Percentiles rank a stretch among this genome's conserved stretches.
phyloP scores from a whole-genome alignment of 1,140 invertebrate genomes.

The Argopecten irradians region DNA sequence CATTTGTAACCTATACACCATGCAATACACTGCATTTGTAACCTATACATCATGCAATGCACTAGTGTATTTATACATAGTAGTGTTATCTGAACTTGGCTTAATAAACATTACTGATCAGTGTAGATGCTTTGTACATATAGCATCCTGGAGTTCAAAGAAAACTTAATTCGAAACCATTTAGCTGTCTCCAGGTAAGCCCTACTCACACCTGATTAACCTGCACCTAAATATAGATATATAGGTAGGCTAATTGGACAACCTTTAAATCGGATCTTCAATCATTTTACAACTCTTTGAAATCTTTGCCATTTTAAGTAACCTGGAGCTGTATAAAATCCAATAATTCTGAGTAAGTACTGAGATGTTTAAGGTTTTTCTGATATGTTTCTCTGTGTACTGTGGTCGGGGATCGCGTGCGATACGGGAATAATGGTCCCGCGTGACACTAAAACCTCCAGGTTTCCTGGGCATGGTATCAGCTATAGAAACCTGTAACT shows the following conservation, averaged over 20 bases:
- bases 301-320: not conserved
- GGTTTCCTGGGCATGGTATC: not conserved
- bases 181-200: not conserved
- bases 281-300: not conserved
- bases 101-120: no score
- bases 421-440: not conserved
- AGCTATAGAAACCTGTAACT: conserved; percentile 15
- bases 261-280: not conserved
- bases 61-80: no score
- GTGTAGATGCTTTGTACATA: no score
- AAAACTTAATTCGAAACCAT: no score
- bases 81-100: not conserved
- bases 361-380: not conserved
- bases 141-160: no score
- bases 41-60: no score
- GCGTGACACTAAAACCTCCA: not conserved
- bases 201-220: not conserved
- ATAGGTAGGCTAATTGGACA: not conserved
- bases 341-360: not conserved
- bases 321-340: not conserved
- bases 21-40: no score
- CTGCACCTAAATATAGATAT: not conserved
- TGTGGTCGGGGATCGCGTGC: not conserved
- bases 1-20: no score
- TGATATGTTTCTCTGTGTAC: not conserved